Evolutionary conservation across 2,888 invertebrate species (phyloP).

Genomic region (Tenthredo mesomela): DNA sequence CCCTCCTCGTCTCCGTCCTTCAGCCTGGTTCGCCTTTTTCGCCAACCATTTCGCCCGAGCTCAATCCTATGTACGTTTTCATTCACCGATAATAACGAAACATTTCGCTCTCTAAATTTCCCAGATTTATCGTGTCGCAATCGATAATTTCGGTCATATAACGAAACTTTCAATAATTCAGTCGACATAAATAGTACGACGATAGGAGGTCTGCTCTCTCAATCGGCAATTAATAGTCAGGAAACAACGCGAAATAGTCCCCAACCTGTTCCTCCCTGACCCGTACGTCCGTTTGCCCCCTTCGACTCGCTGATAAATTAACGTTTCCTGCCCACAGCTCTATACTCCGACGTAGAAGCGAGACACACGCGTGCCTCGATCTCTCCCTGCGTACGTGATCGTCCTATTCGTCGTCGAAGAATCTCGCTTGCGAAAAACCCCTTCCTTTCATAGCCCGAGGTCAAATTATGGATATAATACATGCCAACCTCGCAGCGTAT

Average conservation of each 20-base stretch:
- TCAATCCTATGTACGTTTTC: neutral
- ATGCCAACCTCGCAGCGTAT: neutral
- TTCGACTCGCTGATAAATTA: slow-evolving; percentile 45
- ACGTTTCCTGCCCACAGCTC: slow-evolving; percentile 44
- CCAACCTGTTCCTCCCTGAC: neutral
- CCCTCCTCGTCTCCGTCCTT: slow-evolving; percentile 36
- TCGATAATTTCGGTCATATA: neutral
- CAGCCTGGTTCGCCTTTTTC: neutral
- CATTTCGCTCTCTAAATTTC: neutral
- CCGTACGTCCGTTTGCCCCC: slow-evolving; percentile 39
- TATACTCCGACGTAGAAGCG: slow-evolving; percentile 18
- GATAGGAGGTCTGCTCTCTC: neutral
- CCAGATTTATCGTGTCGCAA: neutral
- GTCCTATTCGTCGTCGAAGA: neutral
- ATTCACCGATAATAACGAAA: neutral
- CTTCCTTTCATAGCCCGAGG: neutral
- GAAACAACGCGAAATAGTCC: slow-evolving; percentile 41
- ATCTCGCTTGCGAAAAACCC: neutral
- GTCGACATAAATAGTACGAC: too few species aligned
- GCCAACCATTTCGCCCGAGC: neutral
- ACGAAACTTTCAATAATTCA: neutral
- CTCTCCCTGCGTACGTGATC: neutral
- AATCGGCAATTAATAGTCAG: neutral
- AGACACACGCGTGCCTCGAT: slow-evolving; percentile 53
- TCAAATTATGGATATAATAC: slow-evolving; percentile 14